These are phyloP conservation scores for Spea bombifrons DNA, from an alignment of 2,113 vertebrate genomes.

Conservation along the genomic window DNA sequence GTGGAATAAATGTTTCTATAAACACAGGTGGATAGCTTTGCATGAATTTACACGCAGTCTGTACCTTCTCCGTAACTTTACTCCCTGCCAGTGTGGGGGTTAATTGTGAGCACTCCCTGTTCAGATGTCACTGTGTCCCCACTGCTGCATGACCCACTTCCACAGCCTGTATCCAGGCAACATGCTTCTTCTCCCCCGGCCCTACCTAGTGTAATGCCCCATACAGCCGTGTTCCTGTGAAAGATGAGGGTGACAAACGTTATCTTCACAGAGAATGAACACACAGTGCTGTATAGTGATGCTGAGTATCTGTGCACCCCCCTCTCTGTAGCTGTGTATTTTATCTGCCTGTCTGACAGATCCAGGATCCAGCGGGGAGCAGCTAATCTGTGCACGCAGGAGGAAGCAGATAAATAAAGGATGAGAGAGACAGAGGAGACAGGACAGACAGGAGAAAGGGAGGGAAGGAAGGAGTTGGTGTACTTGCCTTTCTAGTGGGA, in stretches of 20 bases:
- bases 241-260: constrained; percentile 27
- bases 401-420: constrained; percentile 50
- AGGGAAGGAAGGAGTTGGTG: constrained; percentile 29
- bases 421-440: constrained; percentile 45
- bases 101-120: constrained; percentile 41
- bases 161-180: constrained; percentile 46
- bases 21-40: too few relatives aligned
- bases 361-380: constrained; percentile 46
- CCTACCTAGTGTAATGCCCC: constrained; percentile 39
- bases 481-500: constrained; percentile 20
- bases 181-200: constrained; percentile 37
- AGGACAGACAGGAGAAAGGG: constrained; percentile 38
- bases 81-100: constrained; percentile 3
- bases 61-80: not conserved
- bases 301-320: constrained; percentile 44
- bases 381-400: constrained; percentile 49
- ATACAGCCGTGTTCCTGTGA: constrained; percentile 30
- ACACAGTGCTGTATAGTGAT: constrained; percentile 44
- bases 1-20: too few relatives aligned
- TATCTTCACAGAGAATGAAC: constrained; percentile 36
- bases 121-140: constrained; percentile 47
- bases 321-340: constrained; percentile 45
- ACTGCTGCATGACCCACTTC: constrained; percentile 46
- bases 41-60: not conserved
- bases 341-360: constrained; percentile 49